These are phyloP conservation scores for Arenaria interpres DNA, from an alignment of 2,113 vertebrate species.

Conservation along the genomic window DNA sequence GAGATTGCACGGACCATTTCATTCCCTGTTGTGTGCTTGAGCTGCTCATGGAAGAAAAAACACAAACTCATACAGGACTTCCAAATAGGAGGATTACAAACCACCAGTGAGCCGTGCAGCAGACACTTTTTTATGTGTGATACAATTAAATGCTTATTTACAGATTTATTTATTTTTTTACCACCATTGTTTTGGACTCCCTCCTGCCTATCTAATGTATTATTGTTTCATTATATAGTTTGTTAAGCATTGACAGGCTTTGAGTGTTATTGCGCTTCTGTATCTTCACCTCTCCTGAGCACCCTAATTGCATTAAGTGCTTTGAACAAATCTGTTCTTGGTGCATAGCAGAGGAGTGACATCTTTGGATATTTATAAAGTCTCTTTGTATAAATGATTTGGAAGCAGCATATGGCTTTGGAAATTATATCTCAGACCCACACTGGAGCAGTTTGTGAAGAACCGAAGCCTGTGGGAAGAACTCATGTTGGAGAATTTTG, in stretches of 20 bases:
- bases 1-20: background rate
- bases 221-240: background rate
- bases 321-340: background rate
- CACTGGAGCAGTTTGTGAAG: background rate
- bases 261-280: background rate
- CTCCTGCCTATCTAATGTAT: background rate
- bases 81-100: background rate
- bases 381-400: background rate
- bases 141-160: background rate
- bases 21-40: background rate
- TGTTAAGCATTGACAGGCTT: background rate
- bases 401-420: background rate
- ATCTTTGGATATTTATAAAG: background rate
- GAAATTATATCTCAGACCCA: background rate
- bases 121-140: background rate
- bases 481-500: background rate
- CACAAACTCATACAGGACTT: background rate
- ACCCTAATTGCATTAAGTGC: background rate
- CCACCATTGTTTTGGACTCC: background rate
- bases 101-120: background rate
- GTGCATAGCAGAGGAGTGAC: background rate
- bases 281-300: background rate
- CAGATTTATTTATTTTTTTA: background rate
- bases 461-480: background rate
- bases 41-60: background rate